phyloP scores from a whole-genome alignment of 2,888 invertebrate genomes.

The Strigamia maritima region DNA sequence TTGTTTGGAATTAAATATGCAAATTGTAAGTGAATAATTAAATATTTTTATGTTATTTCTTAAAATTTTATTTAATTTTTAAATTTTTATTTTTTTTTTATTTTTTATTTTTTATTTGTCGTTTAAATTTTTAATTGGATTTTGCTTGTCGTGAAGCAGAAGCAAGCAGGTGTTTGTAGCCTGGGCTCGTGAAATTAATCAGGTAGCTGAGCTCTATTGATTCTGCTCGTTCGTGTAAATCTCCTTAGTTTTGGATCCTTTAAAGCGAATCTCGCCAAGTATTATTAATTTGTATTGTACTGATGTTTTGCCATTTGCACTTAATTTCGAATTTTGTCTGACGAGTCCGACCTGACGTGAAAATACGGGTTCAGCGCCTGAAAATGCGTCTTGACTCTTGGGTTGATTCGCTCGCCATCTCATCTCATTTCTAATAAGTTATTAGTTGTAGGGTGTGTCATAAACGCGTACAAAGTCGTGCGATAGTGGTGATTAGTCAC shows the following conservation, averaged over 20 bases:
- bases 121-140: neutral
- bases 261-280: neutral
- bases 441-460: slow-evolving; percentile 2
- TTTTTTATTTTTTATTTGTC: neutral
- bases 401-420: neutral
- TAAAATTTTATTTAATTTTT: too few species aligned
- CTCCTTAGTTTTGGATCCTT: neutral
- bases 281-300: neutral
- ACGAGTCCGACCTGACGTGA: neutral
- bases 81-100: neutral
- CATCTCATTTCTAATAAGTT: neutral
- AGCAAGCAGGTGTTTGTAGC: neutral
- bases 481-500: slow-evolving; percentile 12
- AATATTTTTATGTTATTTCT: neutral
- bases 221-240: slow-evolving; percentile 5
- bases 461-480: neutral
- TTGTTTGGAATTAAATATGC: neutral
- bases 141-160: neutral
- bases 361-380: too few species aligned
- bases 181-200: slow-evolving; percentile 6
- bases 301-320: neutral
- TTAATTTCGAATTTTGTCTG: too few species aligned
- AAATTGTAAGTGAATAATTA: neutral
- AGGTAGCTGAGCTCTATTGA: neutral
- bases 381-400: too few species aligned